Base-by-base conservation (phyloP, 2,797 vertebrate genomes). In the Hydrocynus forskahlii region DNA sequence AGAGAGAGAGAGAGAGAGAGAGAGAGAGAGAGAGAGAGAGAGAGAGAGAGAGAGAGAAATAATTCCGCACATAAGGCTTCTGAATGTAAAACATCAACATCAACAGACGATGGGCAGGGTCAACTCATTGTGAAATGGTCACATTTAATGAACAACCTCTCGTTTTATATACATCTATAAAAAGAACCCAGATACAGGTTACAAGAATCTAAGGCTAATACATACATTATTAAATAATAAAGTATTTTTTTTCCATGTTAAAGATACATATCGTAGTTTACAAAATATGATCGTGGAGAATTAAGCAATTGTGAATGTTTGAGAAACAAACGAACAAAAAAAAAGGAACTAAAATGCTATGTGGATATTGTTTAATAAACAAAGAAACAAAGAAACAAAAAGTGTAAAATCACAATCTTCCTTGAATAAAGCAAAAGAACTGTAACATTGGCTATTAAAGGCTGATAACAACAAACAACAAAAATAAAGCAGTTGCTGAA, bases 121-220 rank as follows among this genome's bases (percentile, higher is more conserved):
- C 82, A 88, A 85, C 84, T 97, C 95, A 95, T 97, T 95, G 94
- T 95, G 97, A 99, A 99, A 99, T 97, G 97, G 95, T 96, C 94
- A 96, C 94, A 92, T 99, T 99, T 98, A 99, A 99, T 99, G 97
- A 96, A 96, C 96, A 96, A 94, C 90, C 94, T 96, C 94, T 94
- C 94, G 93, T 95, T 96, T 96, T 99, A 97, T 96, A 97, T 97
- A 98, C 97, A 98, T 96, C 96, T 99, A 98, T 98, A 98, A 99
- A 99, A 98, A 94, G 92, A 97, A 96, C 97, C 96, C 96, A 97
- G 96, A 95, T 97, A 97, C 96, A 96, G 96, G 96, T 96, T 95
- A 97, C 93, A 91, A 95, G 93, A 94, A 94, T 95, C 94, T 95
- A 95, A 91, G 86, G 93, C 94, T 95, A 95, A 93, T 95, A 95